Base-by-base conservation (phyloP, 2,797 vertebrate species). In the Pelobates cultripes region DNA sequence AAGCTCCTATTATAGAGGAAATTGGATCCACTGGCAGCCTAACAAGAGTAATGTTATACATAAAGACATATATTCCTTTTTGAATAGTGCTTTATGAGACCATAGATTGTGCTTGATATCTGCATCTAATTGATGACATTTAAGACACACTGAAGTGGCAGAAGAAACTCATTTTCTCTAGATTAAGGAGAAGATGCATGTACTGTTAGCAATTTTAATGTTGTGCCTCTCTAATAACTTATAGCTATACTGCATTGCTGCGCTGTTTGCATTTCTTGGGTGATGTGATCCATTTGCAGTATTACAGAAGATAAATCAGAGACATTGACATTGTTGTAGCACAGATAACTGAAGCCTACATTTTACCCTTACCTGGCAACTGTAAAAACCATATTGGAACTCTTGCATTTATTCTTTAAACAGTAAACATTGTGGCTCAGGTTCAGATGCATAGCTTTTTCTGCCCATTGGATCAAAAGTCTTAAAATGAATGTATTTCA, bases 121-220 rank as follows among this genome's bases (percentile, higher is more conserved):
- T 64, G 61, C 61, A 64, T 64, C 61, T 64, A 64, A 64, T 64
- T 64, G 61, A 64, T 64, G 61, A 64, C 61, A 64, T 64, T 64
- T 64, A 28, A 64, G 61, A n/a, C 17, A 64, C 61, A 64, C 17
- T 64, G 61, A 40, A 64, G 61, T 64, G n/a, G 28, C 4, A n/a
- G 61, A 64, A 14, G 61, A 64, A 64, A 64, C 61, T 64, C 61
- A 64, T 64, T 64, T 64, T 64, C 61, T 64, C 61, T 64, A 64
- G 17, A 64, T 64, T 64, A 64, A 64, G 28, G 61, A 64, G 17
- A n/a, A 17, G 61, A 40, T 64, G 1, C 14, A 64, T 64, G 17
- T 64, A 14, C 61, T 64, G 61, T 40, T 64, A 64, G 61, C 57
- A n/a, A n/a, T 61, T 61, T 61, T 61, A 61, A 3, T 13, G 15